phyloP scores from a whole-genome alignment of 1,140 invertebrate species.

The Ylistrum balloti region DNA sequence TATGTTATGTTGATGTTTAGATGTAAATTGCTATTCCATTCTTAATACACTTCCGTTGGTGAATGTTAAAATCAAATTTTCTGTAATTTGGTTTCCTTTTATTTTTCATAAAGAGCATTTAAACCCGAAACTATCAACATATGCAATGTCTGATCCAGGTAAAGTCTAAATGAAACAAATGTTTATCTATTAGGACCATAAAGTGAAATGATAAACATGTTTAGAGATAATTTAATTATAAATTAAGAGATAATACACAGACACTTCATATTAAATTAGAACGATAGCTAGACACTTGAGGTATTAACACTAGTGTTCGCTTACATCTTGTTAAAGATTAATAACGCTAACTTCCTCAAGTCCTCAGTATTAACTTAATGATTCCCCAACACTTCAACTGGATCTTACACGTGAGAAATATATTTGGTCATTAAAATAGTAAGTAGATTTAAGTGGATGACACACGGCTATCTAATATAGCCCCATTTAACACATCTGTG shows the following conservation, averaged over 20 bases:
- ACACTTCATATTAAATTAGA: conserved; percentile 35
- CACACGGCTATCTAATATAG: not conserved
- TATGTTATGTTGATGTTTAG: no score
- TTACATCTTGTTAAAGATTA: not conserved
- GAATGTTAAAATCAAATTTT: not conserved
- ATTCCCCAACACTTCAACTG: not conserved
- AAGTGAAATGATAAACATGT: not conserved
- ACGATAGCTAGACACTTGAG: not conserved
- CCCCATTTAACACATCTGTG: not conserved
- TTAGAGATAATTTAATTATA: conserved; percentile 24
- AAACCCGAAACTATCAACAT: not conserved
- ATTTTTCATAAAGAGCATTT: not conserved
- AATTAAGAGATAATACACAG: not conserved
- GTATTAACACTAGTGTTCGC: not conserved
- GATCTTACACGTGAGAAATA: not conserved
- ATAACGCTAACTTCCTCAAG: not conserved
- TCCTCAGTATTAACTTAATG: not conserved
- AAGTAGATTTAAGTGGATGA: conserved; percentile 4
- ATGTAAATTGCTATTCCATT: not conserved
- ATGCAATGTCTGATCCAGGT: not conserved
- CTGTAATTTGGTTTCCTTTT: not conserved
- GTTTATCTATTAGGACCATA: not conserved
- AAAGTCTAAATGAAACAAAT: not conserved
- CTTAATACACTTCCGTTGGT: not conserved
- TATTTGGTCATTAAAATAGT: not conserved